Conservation (phyloP, 2,113 vertebrate genomes). For the Nipponia nippon region DNA sequence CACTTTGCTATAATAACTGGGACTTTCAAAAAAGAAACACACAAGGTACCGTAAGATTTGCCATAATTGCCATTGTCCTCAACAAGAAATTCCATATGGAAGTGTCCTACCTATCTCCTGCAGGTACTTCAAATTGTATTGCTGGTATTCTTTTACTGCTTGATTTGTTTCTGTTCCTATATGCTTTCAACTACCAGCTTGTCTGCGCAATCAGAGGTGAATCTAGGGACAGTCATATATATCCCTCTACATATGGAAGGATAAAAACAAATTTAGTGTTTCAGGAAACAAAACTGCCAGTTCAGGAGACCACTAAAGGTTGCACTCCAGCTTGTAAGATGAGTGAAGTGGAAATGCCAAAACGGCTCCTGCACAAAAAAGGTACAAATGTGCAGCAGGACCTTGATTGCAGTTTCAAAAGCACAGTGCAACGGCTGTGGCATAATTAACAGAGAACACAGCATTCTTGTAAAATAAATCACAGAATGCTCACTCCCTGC, state of each 20-base stretch:
- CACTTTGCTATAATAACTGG: neutral
- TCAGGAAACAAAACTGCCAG: neutral
- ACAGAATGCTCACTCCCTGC: neutral
- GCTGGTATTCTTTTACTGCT: neutral
- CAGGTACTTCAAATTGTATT: neutral
- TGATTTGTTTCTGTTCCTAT: neutral
- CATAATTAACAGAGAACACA: slow-evolving; percentile 4
- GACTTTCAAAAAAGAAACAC: neutral
- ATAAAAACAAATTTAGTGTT: slow-evolving; percentile 17
- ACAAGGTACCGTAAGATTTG: neutral
- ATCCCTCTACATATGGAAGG: neutral
- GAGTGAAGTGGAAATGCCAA: slow-evolving; percentile 28
- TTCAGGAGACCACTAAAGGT: neutral
- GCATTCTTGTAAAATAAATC: slow-evolving; percentile 3
- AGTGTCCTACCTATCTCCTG: neutral
- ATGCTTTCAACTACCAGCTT: neutral
- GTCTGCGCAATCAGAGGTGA: neutral
- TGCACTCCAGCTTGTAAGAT: neutral
- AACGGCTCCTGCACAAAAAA: neutral
- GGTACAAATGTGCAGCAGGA: neutral
- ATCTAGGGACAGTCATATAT: neutral
- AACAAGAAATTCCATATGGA: neutral
- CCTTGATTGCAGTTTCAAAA: neutral
- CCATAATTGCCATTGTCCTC: neutral
- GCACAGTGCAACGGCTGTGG: neutral